phyloP scores from a whole-genome alignment of 2,797 vertebrate genomes.

The Rhinogobio ventralis region DNA sequence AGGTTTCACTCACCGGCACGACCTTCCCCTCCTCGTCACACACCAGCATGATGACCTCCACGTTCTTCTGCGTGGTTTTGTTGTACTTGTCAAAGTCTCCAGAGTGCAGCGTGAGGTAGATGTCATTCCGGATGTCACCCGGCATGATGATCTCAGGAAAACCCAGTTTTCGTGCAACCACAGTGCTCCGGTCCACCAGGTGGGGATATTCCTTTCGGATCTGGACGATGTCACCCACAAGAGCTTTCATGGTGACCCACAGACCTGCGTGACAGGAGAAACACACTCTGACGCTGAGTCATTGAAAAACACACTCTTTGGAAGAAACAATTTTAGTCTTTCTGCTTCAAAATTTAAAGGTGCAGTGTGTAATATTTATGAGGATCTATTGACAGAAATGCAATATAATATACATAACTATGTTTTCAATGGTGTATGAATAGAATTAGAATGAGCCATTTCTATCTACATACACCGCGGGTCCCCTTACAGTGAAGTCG shows the following conservation, averaged over 20 bases:
- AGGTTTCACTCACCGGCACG: constrained; percentile 83
- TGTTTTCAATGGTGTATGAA: too few relatives aligned
- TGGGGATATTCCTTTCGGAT: constrained; percentile 96
- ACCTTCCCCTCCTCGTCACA: constrained; percentile 93
- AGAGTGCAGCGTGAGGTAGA: constrained; percentile 90
- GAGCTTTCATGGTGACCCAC: constrained; percentile 97
- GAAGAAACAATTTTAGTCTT: too few relatives aligned
- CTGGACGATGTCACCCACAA: constrained; percentile 92
- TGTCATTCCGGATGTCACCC: constrained; percentile 97
- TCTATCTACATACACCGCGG: too few relatives aligned
- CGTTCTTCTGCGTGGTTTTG: constrained; percentile 96
- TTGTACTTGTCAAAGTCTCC: constrained; percentile 98
- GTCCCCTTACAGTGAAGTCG: too few relatives aligned
- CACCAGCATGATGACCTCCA: constrained; percentile 97
- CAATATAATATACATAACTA: too few relatives aligned
- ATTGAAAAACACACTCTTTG: background rate
- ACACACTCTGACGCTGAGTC: background rate
- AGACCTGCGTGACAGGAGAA: constrained; percentile 77
- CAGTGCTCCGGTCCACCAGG: constrained; percentile 94
- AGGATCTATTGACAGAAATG: too few relatives aligned
- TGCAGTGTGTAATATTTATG: too few relatives aligned
- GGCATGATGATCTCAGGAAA: constrained; percentile 99
- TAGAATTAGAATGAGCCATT: too few relatives aligned
- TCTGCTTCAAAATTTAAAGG: too few relatives aligned
- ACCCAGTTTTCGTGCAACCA: constrained; percentile 93